Conservation (phyloP, 2,888 invertebrate species). For the Criorhina ranunculi region DNA sequence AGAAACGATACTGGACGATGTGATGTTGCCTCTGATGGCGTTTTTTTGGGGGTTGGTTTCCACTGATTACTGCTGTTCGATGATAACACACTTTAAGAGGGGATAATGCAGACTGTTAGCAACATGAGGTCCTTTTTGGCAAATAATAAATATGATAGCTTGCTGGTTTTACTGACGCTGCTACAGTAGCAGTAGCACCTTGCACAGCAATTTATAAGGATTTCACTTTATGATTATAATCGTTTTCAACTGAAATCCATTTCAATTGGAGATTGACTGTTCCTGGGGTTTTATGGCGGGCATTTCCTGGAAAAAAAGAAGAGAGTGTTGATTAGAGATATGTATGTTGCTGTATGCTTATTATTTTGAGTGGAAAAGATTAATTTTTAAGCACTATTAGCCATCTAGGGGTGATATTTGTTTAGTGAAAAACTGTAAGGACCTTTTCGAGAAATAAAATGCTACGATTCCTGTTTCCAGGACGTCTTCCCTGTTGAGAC, state of each 20-base stretch:
- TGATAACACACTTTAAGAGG: slow-evolving; percentile 76
- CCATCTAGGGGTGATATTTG: neutral
- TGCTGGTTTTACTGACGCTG: slow-evolving; percentile 23
- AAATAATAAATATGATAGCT: slow-evolving; percentile 46
- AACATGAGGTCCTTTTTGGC: slow-evolving; percentile 59
- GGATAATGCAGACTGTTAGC: slow-evolving; percentile 65
- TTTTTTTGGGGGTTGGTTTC: slow-evolving; percentile 26
- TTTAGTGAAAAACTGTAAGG: too few species aligned
- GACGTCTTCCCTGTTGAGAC: too few species aligned
- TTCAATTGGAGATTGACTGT: slow-evolving; percentile 56
- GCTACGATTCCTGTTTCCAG: too few species aligned
- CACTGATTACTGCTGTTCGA: slow-evolving; percentile 63
- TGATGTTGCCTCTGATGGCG: slow-evolving; percentile 19
- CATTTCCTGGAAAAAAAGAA: slow-evolving; percentile 57
- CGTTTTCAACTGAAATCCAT: slow-evolving; percentile 60
- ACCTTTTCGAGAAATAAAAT: too few species aligned
- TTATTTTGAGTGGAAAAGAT: too few species aligned
- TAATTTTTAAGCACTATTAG: neutral
- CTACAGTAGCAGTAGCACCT: slow-evolving; percentile 54
- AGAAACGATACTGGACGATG: slow-evolving; percentile 67
- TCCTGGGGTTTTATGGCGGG: slow-evolving; percentile 15
- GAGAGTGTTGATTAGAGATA: slow-evolving; percentile 2
- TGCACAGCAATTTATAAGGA: slow-evolving; percentile 71
- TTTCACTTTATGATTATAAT: slow-evolving; percentile 55
- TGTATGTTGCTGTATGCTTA: neutral